Evolutionary conservation across 2,113 vertebrate species (phyloP), one percentile per base, ranked within the genome.

Genomic region (Nymphicus hollandicus): DNA sequence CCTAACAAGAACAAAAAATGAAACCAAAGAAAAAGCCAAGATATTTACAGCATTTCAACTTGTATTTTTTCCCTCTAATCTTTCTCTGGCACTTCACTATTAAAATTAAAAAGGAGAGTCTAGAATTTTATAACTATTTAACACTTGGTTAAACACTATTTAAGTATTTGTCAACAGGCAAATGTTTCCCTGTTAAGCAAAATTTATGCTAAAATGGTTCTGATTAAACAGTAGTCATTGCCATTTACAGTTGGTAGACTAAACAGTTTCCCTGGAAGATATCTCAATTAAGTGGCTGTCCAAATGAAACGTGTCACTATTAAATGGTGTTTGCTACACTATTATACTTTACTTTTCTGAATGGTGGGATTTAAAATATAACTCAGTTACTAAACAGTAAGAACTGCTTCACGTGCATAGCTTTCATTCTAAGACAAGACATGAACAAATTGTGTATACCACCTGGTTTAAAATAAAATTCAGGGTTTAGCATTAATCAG

Each of bases 61-160:
- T 80, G 43, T 31, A 55, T 78, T 91, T 95, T 80, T 52, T 28
- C n/a, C 37, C 17, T 72, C 68, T 91, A 87, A 83, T 95, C 53
- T 95, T 91, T 83, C 89, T 91, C 79, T 83, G 80, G 61, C 53
- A 89, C 44, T 96, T 93, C 60, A 89, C 43, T 94, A 91, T 95
- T 91, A 91, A 96, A 96, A 96, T 88, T 79, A 88, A 95, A 96
- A 95, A 83, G 63, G 65, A 80, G 77, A 94, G 41, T 74, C 53
- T 89, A 86, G 70, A 95, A 89, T 91, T 94, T 95, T 92, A 91
- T 88, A 96, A 89, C 93, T 92, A 91, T 97, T 96, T 96, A 97
- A 96, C 87, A 96, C 84, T 95, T 96, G 96, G 96, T 96, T 97
- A 97, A 97, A 88, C 95, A 86, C 92, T 93, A 71, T 93, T 96